These are phyloP conservation scores for Halesus radiatus DNA, from an alignment of 1,140 invertebrate species.

Conservation along the genomic window DNA sequence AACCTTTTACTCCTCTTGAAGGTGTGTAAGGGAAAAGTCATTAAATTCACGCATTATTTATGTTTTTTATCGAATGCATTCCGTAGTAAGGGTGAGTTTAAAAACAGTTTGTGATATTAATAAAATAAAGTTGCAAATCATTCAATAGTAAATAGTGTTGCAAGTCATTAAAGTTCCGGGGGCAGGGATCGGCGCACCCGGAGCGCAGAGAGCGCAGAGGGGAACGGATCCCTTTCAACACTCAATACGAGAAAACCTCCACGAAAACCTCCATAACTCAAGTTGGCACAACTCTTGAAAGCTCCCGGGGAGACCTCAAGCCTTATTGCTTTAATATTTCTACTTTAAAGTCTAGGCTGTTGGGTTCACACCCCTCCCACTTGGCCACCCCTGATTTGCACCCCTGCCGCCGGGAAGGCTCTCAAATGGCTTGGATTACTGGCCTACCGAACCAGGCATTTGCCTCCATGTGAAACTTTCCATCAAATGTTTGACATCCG, in stretches of 20 bases:
- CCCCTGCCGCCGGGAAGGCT: background rate
- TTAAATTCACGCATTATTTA: no score
- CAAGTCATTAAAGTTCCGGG: constrained; percentile 43
- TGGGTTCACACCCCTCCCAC: constrained; percentile 44
- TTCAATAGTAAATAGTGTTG: constrained; percentile 31
- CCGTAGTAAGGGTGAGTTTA: no score
- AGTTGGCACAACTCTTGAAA: constrained; percentile 57
- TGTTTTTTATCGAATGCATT: no score
- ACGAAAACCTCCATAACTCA: constrained; percentile 57
- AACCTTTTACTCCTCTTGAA: no score
- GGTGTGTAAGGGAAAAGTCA: no score
- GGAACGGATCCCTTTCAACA: constrained; percentile 46
- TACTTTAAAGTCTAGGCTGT: constrained; percentile 56
- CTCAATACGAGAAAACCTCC: constrained; percentile 44
- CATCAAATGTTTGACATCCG: constrained; percentile 50
- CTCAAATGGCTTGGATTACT: constrained; percentile 43
- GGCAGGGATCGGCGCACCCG: constrained; percentile 34
- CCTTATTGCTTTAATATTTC: constrained; percentile 59
- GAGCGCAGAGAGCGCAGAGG: constrained; percentile 28
- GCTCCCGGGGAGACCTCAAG: constrained; percentile 57
- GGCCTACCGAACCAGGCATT: constrained; percentile 15
- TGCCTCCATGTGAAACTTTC: constrained; percentile 51
- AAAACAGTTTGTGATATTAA: no score
- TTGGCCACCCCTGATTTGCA: background rate
- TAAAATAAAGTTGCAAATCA: background rate